These are phyloP conservation scores for Phrynosoma platyrhinos DNA, from an alignment of 2,113 vertebrate species.

Conservation along the genomic window DNA sequence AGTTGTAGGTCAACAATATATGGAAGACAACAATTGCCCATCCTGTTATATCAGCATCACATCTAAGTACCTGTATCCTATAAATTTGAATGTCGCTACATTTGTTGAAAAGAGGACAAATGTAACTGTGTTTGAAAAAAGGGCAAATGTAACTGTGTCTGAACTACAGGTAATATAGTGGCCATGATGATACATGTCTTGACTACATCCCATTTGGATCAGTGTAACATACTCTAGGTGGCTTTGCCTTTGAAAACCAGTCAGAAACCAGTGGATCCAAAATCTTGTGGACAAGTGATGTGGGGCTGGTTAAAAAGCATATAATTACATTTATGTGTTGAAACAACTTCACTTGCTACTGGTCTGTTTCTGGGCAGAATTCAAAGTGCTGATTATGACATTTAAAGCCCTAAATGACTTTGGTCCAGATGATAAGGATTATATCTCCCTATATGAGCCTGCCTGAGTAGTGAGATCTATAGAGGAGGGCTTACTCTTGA, in stretches of 20 bases:
- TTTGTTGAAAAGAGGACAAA: background rate
- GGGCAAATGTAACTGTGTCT: background rate
- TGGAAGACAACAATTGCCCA: background rate
- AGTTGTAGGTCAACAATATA: background rate
- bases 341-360: no score
- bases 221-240: background rate
- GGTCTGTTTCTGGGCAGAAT: no score
- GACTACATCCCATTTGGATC: background rate
- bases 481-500: no score
- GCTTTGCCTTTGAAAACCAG: background rate
- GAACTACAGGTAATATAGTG: background rate
- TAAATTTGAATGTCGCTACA: background rate
- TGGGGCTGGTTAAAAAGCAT: no score
- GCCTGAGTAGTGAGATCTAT: no score
- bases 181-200: background rate
- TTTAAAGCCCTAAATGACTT: no score
- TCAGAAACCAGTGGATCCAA: background rate
- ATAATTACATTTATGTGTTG: no score
- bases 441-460: no score
- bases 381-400: no score
- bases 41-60: background rate
- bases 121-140: background rate
- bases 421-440: no score
- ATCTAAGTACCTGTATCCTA: background rate
- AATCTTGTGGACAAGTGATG: background rate